Evolutionary conservation across 2,888 invertebrate species (phyloP).

Genomic region (Volucella bombylans): DNA sequence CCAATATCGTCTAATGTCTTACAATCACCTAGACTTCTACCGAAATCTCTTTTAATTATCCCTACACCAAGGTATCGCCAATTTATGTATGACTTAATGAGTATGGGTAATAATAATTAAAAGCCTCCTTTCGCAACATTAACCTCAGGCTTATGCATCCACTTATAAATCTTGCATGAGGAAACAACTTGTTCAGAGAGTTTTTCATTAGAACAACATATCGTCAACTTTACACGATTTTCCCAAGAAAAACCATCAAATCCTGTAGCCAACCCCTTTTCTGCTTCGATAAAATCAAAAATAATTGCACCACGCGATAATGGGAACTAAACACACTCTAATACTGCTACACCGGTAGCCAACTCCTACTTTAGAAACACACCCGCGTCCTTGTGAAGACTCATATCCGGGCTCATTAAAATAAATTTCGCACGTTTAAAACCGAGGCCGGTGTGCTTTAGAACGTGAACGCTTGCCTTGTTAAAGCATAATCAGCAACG

Average conservation of each 20-base stretch:
- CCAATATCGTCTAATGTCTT: not conserved
- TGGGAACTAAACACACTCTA: constrained; percentile 59
- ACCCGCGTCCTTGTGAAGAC: constrained; percentile 19
- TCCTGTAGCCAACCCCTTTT: not conserved
- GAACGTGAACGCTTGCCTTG: constrained; percentile 16
- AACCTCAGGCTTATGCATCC: constrained; percentile 30
- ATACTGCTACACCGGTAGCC: constrained; percentile 1
- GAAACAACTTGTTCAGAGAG: constrained; percentile 35
- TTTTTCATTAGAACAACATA: constrained; percentile 35
- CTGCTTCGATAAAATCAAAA: constrained; percentile 60
- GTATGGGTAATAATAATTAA: constrained; percentile 33
- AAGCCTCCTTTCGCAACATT: constrained; percentile 34
- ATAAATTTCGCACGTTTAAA: constrained; percentile 51
- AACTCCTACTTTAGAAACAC: constrained; percentile 3
- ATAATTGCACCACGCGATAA: constrained; percentile 65
- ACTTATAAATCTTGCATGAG: constrained; percentile 45
- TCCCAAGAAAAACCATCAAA: constrained; percentile 25
- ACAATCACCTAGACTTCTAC: constrained; percentile 1
- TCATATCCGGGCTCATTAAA: constrained; percentile 60
- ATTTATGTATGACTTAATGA: constrained; percentile 11
- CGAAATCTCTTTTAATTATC: constrained; percentile 12
- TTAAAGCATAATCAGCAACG: constrained; percentile 29
- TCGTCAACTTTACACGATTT: constrained; percentile 27
- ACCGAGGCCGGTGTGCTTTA: not conserved
- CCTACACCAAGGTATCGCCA: not conserved